A percentile compares a stretch with the other conserved stretches of the same genome.
Conservation (phyloP, 2,888 invertebrate genomes). For the Scaeva pyrastri region DNA sequence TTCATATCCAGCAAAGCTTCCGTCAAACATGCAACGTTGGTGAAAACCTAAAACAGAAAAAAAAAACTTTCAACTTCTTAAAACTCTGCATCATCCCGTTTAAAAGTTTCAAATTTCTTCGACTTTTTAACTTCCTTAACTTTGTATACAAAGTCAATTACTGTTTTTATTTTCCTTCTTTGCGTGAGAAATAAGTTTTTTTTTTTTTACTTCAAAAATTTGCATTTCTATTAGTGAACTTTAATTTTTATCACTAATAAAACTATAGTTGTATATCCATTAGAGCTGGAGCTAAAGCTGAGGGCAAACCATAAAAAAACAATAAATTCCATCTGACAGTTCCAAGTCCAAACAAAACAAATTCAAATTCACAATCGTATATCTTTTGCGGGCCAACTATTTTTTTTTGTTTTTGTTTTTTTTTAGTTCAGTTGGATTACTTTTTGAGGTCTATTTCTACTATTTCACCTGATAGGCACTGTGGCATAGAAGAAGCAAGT, state of each 20-base stretch:
- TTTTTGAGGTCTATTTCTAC: constrained; percentile 22
- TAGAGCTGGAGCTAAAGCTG: neutral
- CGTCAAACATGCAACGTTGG: constrained; percentile 11
- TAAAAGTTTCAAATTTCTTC: constrained; percentile 4
- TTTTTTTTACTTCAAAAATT: constrained; percentile 37
- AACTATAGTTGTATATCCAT: constrained; percentile 10
- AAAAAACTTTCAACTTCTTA: neutral
- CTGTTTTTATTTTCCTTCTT: neutral
- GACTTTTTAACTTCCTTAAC: neutral
- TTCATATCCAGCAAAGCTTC: neutral
- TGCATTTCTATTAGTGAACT: constrained; percentile 47
- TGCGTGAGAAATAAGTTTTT: constrained; percentile 27
- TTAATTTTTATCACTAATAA: constrained; percentile 34
- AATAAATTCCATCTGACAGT: constrained; percentile 56
- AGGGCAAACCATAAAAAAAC: constrained; percentile 51
- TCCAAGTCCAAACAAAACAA: constrained; percentile 33
- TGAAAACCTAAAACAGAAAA: neutral
- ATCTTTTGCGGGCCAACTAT: constrained; percentile 22
- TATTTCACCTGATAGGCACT: constrained; percentile 4
- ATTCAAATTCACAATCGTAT: constrained; percentile 49
- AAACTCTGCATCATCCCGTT: neutral
- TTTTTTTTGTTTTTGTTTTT: neutral
- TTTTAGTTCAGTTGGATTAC: constrained; percentile 36
- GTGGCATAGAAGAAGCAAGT: constrained; percentile 14
- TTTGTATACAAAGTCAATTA: neutral